Conservation (phyloP, 2,888 invertebrate species). For the Automeris io region DNA sequence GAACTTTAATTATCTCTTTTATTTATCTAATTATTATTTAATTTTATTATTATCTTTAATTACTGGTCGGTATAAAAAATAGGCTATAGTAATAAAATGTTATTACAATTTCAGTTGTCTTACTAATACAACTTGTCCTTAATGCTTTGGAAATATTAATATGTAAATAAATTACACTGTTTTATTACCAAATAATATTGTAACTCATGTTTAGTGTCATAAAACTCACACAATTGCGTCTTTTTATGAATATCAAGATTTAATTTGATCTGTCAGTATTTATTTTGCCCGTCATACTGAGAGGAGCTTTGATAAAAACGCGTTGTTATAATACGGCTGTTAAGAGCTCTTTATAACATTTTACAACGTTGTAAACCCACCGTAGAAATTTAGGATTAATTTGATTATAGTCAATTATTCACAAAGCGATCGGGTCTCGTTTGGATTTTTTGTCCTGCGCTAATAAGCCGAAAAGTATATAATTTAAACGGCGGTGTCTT, state of each 20-base stretch:
- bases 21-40: no score
- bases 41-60: no score
- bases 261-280: constrained; percentile 1
- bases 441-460: constrained; percentile 63
- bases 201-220: background rate
- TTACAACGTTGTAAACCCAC: constrained; percentile 75
- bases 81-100: no score
- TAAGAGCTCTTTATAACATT: constrained; percentile 71
- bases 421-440: constrained; percentile 65
- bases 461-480: constrained; percentile 75
- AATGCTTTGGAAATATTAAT: no score
- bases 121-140: no score
- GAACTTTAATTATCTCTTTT: no score
- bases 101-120: no score
- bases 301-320: constrained; percentile 36
- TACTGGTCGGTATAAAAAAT: no score
- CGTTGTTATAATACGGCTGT: constrained; percentile 59
- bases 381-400: constrained; percentile 76
- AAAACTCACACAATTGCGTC: background rate
- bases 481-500: constrained; percentile 73
- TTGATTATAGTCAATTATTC: constrained; percentile 77
- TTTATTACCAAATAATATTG: background rate
- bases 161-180: no score
- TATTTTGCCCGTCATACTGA: constrained; percentile 10
- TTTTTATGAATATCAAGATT: background rate